Percentiles rank a stretch among this genome's conserved stretches.
Evolutionary conservation across 2,797 vertebrate species (phyloP).

Genomic region (Enoplosus armatus): DNA sequence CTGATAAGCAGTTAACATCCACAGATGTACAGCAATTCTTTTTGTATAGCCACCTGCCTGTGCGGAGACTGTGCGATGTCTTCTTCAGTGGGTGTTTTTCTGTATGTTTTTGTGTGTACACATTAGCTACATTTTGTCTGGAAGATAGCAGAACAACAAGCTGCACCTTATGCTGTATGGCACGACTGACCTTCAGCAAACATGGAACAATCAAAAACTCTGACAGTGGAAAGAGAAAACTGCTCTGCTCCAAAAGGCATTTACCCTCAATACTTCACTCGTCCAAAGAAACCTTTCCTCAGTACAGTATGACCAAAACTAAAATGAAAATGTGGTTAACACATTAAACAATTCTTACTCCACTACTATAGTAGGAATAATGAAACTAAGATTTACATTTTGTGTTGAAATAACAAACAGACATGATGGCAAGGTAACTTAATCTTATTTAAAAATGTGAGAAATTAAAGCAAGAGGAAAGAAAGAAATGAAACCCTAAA

Average conservation of each 20-base stretch:
- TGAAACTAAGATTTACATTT: not conserved
- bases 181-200: constrained; percentile 46
- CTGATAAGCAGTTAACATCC: not conserved
- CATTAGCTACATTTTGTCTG: constrained; percentile 20
- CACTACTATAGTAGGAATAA: not conserved
- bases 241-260: no score
- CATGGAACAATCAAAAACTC: constrained; percentile 4
- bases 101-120: not conserved
- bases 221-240: no score
- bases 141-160: constrained; percentile 23
- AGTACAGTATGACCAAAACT: not conserved
- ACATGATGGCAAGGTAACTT: no score
- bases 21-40: not conserved
- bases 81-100: constrained; percentile 12
- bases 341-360: not conserved
- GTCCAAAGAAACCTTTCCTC: constrained; percentile 4
- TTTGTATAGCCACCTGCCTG: not conserved
- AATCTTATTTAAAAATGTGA: no score
- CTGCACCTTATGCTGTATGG: not conserved
- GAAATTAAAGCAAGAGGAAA: no score
- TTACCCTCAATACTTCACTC: not conserved
- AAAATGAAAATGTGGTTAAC: not conserved
- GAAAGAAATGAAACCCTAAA: no score
- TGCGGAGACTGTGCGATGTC: not conserved
- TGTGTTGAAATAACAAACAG: no score